Percentiles rank a stretch among this genome's conserved stretches.
These are phyloP conservation scores for Copidosoma floridanum DNA, from an alignment of 1,140 invertebrate species.

Conservation along the genomic window DNA sequence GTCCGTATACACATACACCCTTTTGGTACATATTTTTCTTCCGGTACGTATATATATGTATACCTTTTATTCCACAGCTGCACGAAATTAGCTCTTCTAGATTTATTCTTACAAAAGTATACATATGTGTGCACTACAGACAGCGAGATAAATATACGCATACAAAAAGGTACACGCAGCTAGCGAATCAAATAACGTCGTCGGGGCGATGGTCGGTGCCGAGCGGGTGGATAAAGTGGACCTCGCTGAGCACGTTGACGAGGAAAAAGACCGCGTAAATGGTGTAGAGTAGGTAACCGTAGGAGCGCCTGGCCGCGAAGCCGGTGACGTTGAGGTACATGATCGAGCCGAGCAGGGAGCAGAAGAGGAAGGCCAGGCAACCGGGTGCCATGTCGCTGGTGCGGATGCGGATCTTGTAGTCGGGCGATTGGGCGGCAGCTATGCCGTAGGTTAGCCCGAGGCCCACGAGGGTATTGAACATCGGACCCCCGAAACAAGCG, in stretches of 20 bases:
- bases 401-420: constrained; percentile 40
- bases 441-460: constrained; percentile 47
- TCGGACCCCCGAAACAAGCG: constrained; percentile 70
- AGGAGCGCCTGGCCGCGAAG: constrained; percentile 40
- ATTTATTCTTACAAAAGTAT: too few species aligned
- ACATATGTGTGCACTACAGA: too few species aligned
- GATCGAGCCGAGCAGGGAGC: constrained; percentile 40
- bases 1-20: too few species aligned
- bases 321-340: constrained; percentile 44
- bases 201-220: constrained; percentile 47
- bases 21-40: too few species aligned
- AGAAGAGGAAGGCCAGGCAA: constrained; percentile 46
- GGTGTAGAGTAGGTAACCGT: constrained; percentile 44
- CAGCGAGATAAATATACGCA: too few species aligned
- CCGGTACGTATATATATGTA: too few species aligned
- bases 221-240: constrained; percentile 47
- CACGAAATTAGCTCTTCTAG: neutral
- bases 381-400: constrained; percentile 49
- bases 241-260: constrained; percentile 47
- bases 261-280: constrained; percentile 48
- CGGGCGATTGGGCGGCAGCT: constrained; percentile 24
- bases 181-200: neutral
- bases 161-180: too few species aligned
- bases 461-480: constrained; percentile 64
- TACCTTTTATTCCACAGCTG: too few species aligned